Evolutionary conservation across 2,888 invertebrate species (phyloP), one percentile per base, ranked within the genome.

Genomic region (Norana najaformis): DNA sequence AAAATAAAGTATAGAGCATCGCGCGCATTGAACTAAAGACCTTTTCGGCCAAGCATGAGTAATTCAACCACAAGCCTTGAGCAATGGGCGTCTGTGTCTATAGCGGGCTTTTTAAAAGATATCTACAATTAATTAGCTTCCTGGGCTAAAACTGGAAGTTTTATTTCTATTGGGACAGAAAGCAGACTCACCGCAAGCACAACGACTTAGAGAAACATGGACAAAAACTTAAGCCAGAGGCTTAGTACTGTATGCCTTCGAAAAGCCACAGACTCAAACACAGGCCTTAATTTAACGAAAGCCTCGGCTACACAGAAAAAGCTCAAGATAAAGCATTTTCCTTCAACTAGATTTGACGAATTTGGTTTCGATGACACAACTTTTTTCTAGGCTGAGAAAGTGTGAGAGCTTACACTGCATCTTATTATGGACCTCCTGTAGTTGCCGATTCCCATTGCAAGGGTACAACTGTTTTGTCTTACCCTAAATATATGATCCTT

Each of bases 111-210:
- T 47, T 69, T 69, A 69, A 69, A n/a, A 69, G 69, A 13, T 69
- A 69, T 69, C 69, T n/a, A 69, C 30, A 69, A n/a, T 69, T n/a
- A 69, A n/a, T 69, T 69, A 69, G n/a, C n/a, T 69, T 69, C n/a
- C 69, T 69, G n/a, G n/a, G 69, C n/a, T 69, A 8, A 69, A 69
- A 69, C 69, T 13, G 69, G 69, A n/a, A 69, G n/a, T 8, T 2
- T 30, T 69, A 69, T n/a, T n/a, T 6, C 2, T 53, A 23, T 69
- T 69, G 14, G 11, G 69, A 69, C 69, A 69, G 69, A 69, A 69
- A 69, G 13, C 69, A 69, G 69, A 69, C n/a, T 69, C 69, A 13
- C 69, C 69, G 69, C 5, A 8, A 69, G 69, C n/a, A 69, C 30
- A 69, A n/a, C 30, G 69, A 13, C n/a, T 69, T 0, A n/a, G 69